Evolutionary conservation across 2,113 vertebrate genomes (phyloP).

Genomic region (Corvus cornix): DNA sequence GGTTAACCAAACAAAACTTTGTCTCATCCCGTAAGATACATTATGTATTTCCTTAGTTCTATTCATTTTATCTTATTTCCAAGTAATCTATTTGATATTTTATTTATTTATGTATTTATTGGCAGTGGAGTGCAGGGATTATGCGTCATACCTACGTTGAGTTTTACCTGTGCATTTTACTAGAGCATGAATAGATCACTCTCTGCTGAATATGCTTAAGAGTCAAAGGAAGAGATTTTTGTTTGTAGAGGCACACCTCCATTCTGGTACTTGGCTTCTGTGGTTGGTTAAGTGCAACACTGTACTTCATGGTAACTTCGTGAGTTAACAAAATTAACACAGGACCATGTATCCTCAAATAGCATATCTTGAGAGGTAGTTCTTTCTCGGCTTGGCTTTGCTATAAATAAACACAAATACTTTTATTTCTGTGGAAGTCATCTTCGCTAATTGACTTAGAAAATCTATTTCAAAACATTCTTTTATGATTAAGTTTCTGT

Average conservation of each 20-base stretch:
- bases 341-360: fast-evolving
- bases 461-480: not conserved
- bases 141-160: not conserved
- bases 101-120: not conserved
- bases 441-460: not conserved
- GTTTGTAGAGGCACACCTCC: not conserved
- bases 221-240: not conserved
- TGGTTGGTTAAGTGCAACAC: not conserved
- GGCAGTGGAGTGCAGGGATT: not conserved
- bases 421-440: not conserved
- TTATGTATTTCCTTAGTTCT: not conserved
- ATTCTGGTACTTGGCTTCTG: not conserved
- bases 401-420: not conserved
- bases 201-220: not conserved
- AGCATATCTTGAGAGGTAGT: not conserved
- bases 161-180: not conserved
- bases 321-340: not conserved
- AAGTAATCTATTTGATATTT: not conserved
- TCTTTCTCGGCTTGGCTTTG: not conserved
- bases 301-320: not conserved
- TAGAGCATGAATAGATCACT: not conserved
- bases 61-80: not conserved
- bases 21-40: not conserved
- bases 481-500: not conserved
- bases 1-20: not conserved